phyloP scores from a whole-genome alignment of 2,113 vertebrate genomes.

The Acanthochromis polyacanthus region DNA sequence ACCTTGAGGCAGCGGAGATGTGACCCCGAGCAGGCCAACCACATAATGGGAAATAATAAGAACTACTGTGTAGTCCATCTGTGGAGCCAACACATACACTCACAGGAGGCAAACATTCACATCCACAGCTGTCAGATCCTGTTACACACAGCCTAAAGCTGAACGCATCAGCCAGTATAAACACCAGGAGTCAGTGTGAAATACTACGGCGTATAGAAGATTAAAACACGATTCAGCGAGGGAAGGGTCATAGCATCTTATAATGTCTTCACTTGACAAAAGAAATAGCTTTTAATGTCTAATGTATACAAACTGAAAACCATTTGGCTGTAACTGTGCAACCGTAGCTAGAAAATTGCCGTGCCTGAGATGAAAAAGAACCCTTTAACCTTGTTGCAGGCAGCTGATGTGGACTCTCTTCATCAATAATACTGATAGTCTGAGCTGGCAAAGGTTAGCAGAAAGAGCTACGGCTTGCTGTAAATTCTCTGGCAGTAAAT shows the following conservation, averaged over 20 bases:
- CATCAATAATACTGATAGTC: background rate
- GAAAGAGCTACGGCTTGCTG: background rate
- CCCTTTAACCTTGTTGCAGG: background rate
- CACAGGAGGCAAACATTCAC: background rate
- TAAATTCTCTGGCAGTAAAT: constrained; percentile 19
- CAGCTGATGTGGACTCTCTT: constrained; percentile 1
- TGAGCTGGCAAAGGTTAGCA: background rate
- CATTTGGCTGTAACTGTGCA: background rate
- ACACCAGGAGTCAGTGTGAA: constrained; percentile 14
- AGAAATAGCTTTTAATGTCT: background rate
- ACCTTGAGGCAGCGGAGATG: constrained; percentile 31
- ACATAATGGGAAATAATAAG: constrained; percentile 5
- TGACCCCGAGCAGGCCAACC: constrained; percentile 11
- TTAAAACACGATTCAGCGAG: background rate
- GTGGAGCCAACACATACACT: constrained; percentile 7
- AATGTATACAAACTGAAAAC: background rate
- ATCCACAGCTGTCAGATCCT: constrained; percentile 11
- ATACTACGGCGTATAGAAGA: background rate
- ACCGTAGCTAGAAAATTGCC: background rate
- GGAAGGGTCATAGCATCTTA: background rate
- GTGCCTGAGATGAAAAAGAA: no score
- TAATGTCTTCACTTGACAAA: background rate
- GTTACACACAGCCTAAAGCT: constrained; percentile 25
- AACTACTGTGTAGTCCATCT: background rate
- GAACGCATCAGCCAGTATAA: constrained; percentile 25